These are phyloP conservation scores for Brachionus manjavacas DNA, from an alignment of 1,140 invertebrate species.

Conservation along the genomic window DNA sequence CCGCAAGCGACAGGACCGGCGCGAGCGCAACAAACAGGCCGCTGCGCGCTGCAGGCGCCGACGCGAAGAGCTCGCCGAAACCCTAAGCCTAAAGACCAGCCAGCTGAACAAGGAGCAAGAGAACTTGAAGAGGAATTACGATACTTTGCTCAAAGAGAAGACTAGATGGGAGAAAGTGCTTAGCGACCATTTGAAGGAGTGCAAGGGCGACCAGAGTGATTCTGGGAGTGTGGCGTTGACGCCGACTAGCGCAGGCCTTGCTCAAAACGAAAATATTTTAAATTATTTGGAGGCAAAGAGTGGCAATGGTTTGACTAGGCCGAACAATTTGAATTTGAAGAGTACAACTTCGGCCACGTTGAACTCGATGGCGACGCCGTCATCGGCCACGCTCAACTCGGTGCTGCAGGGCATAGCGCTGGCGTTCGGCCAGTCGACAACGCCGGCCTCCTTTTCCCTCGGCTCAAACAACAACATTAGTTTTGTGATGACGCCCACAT, in stretches of 20 bases:
- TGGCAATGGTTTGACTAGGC: background rate
- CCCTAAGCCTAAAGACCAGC: background rate
- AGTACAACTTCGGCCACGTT: background rate
- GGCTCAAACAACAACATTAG: conserved; percentile 23
- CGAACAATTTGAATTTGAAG: conserved; percentile 5
- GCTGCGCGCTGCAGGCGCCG: conserved; percentile 14
- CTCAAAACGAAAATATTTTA: background rate
- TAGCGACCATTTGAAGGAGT: background rate
- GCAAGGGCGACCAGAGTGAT: background rate
- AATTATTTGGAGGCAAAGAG: background rate
- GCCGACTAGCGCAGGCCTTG: background rate
- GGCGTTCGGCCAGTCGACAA: background rate
- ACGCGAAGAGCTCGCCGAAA: background rate
- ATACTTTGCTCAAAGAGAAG: background rate
- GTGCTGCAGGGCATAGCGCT: background rate
- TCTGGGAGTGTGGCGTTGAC: background rate
- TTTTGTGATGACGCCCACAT: conserved; percentile 22
- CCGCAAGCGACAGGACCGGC: conserved; percentile 1
- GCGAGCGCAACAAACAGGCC: conserved; percentile 36
- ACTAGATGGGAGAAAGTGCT: background rate
- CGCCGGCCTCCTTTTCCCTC: background rate
- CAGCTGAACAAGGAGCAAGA: background rate
- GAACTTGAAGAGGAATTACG: background rate
- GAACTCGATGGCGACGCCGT: background rate
- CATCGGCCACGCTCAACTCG: background rate